Conservation (phyloP, 2,888 invertebrate genomes). For the Psococerastis gibbosa region DNA sequence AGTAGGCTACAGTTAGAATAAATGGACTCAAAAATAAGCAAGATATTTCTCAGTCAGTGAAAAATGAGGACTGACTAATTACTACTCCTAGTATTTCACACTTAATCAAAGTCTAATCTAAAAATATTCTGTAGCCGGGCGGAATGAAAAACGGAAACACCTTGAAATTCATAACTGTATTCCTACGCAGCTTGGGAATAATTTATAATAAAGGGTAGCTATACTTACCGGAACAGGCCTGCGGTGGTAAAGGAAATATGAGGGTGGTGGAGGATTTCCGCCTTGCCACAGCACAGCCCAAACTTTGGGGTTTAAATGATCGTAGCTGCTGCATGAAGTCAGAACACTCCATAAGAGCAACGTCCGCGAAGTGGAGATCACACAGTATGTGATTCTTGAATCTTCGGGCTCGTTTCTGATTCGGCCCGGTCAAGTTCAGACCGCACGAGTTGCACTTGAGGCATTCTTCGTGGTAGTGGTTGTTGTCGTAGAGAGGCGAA, state of each 20-base stretch:
- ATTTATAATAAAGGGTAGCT: too few species aligned
- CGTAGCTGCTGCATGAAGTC: slow-evolving; percentile 94
- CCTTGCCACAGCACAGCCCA: slow-evolving; percentile 86
- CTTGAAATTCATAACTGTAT: too few species aligned
- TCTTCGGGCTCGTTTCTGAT: slow-evolving; percentile 39
- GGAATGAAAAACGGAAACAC: too few species aligned
- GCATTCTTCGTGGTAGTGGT: slow-evolving; percentile 95
- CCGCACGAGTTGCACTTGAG: slow-evolving; percentile 91
- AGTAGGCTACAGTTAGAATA: too few species aligned
- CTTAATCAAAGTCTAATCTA: too few species aligned
- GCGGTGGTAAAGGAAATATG: slow-evolving; percentile 83
- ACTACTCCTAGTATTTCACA: too few species aligned
- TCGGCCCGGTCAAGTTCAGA: slow-evolving; percentile 78
- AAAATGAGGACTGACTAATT: too few species aligned
- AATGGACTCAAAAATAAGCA: too few species aligned
- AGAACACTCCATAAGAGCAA: slow-evolving; percentile 90
- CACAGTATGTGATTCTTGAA: slow-evolving; percentile 84
- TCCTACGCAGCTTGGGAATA: too few species aligned
- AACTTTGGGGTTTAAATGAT: slow-evolving; percentile 86
- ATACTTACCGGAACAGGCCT: slow-evolving; percentile 84
- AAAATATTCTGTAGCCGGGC: too few species aligned
- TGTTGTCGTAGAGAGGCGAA: slow-evolving; percentile 81
- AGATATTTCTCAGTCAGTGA: too few species aligned
- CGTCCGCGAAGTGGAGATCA: slow-evolving; percentile 92
- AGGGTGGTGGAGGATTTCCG: slow-evolving; percentile 86